Evolutionary conservation across 2,797 vertebrate species (phyloP).

Genomic region (Crocodylus rhombifer): DNA sequence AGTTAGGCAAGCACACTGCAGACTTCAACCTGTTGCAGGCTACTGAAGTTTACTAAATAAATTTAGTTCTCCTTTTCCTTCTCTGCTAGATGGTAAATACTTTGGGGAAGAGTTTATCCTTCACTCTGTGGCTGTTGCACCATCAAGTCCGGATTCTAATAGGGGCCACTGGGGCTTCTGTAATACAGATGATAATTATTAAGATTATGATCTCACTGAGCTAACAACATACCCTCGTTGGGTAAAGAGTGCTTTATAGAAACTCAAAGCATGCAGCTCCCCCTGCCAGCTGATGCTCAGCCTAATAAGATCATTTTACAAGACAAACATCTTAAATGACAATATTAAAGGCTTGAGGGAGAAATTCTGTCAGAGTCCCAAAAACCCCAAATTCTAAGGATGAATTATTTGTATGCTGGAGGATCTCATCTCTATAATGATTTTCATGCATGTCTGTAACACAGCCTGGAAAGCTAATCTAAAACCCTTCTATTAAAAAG

Average conservation of each 20-base stretch:
- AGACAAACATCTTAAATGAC: background rate
- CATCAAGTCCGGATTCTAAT: background rate
- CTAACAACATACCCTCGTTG: background rate
- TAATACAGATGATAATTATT: background rate
- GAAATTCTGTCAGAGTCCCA: background rate
- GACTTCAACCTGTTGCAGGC: too few relatives aligned
- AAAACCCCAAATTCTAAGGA: background rate
- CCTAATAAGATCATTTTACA: background rate
- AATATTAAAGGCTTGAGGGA: background rate
- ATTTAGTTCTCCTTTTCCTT: background rate
- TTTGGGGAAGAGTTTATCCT: background rate
- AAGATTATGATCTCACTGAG: background rate
- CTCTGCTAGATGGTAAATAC: background rate
- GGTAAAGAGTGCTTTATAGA: background rate
- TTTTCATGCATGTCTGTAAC: background rate
- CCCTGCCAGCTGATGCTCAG: background rate
- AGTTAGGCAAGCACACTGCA: too few relatives aligned
- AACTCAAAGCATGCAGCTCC: background rate
- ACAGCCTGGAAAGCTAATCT: background rate
- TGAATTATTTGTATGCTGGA: background rate
- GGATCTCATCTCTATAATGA: background rate
- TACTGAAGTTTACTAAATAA: too few relatives aligned
- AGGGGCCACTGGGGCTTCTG: fast-evolving
- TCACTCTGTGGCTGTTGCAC: background rate
- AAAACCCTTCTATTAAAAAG: background rate